Percentiles rank a stretch among this genome's conserved stretches.
Evolutionary conservation across 2,797 vertebrate species (phyloP).

Genomic region (Cryptoblepharus egeriae): DNA sequence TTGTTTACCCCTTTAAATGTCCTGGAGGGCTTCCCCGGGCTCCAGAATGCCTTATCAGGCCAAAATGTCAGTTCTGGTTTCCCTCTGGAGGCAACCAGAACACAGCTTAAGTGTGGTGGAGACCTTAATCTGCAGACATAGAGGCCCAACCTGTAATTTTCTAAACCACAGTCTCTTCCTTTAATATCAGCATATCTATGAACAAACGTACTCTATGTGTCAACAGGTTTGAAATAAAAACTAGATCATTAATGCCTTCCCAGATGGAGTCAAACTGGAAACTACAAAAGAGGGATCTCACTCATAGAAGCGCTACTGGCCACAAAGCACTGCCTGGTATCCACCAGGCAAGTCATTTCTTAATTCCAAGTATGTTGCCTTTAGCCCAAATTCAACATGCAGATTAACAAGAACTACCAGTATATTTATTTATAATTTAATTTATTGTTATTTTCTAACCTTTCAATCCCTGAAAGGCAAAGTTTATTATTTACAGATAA

Average conservation of each 20-base stretch:
- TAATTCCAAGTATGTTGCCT: neutral
- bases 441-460: neutral
- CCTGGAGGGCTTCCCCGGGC: too few species aligned
- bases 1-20: too few species aligned
- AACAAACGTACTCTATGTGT: neutral
- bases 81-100: too few species aligned
- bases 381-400: neutral
- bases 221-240: neutral
- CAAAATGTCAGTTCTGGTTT: too few species aligned
- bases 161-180: neutral
- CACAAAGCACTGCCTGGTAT: neutral
- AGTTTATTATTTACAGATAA: neutral
- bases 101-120: too few species aligned
- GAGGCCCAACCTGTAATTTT: too few species aligned
- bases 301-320: neutral
- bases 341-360: neutral
- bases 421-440: neutral
- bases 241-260: neutral
- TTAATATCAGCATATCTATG: neutral
- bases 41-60: too few species aligned
- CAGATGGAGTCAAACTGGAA: neutral
- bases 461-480: neutral
- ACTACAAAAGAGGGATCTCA: too few species aligned
- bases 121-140: too few species aligned
- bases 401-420: neutral